Percentiles rank a stretch among this genome's conserved stretches.
These are phyloP conservation scores for Athetis lepigone DNA, from an alignment of 2,888 invertebrate species.

Conservation along the genomic window DNA sequence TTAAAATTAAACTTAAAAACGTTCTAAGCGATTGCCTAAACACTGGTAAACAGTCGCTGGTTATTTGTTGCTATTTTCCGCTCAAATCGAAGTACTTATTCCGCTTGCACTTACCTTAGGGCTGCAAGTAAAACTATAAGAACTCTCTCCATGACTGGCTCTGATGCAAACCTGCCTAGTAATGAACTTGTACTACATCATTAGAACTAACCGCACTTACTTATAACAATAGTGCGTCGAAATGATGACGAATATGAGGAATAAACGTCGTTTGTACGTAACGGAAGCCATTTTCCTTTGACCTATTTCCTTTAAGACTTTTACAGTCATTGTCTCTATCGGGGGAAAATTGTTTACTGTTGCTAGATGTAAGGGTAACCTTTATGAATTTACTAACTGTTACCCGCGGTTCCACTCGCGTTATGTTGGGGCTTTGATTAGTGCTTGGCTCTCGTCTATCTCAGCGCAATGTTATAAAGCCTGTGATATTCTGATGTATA, in stretches of 20 bases:
- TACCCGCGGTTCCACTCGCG: too few species aligned
- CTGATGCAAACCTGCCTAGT: conserved; percentile 36
- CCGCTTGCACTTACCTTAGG: conserved; percentile 47
- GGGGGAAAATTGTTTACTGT: background rate
- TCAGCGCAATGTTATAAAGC: too few species aligned
- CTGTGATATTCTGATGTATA: too few species aligned
- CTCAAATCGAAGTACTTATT: conserved; percentile 9
- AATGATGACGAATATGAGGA: conserved; percentile 52
- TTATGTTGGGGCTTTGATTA: too few species aligned
- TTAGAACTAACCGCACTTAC: conserved; percentile 26
- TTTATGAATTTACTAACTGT: too few species aligned
- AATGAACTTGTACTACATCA: conserved; percentile 33
- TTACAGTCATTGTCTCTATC: background rate
- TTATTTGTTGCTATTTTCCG: background rate
- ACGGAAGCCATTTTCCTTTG: background rate
- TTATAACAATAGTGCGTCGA: conserved; percentile 45
- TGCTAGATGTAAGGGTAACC: background rate
- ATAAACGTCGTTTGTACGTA: conserved; percentile 21
- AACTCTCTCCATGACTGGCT: conserved; percentile 50
- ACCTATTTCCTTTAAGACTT: background rate
- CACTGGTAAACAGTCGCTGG: background rate
- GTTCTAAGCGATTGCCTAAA: background rate
- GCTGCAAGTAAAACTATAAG: conserved; percentile 24
- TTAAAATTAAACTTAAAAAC: background rate
- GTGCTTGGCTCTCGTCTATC: too few species aligned